phyloP scores from a whole-genome alignment of 2,113 vertebrate genomes.

The Rhinopomastus cyanomelas region DNA sequence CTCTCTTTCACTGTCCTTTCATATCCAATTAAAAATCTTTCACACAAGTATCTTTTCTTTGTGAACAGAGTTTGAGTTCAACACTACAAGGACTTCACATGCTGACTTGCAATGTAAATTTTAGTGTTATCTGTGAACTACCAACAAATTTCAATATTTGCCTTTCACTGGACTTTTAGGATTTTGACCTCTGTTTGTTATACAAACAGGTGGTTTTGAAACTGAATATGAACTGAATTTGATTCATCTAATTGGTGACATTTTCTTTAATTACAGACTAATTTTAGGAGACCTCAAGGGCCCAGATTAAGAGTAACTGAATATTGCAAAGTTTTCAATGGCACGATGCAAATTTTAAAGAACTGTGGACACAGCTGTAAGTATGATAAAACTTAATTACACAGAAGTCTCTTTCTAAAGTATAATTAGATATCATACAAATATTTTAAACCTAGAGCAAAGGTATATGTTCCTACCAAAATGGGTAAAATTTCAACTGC shows the following conservation, averaged over 20 bases:
- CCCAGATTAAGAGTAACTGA: not conserved
- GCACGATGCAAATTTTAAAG: not conserved
- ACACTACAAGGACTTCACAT: not conserved
- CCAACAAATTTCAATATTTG: not conserved
- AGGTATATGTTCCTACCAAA: not conserved
- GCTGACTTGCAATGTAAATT: not conserved
- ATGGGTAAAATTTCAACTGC: not conserved
- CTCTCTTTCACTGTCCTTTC: not conserved
- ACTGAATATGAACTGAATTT: not conserved
- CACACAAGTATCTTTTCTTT: not conserved
- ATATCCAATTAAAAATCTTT: not conserved
- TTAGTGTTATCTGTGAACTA: not conserved
- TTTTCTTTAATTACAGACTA: not conserved
- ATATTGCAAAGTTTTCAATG: not conserved
- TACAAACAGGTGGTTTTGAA: not conserved
- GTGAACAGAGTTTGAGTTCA: not conserved
- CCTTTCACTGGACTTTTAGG: not conserved
- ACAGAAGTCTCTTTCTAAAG: not conserved
- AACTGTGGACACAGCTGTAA: not conserved
- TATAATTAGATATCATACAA: not conserved
- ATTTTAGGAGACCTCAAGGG: not conserved
- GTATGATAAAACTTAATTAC: not conserved
- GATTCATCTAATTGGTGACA: not conserved
- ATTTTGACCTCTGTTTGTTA: not conserved
- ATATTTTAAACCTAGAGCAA: not conserved